Evolutionary conservation across 2,113 vertebrate species (phyloP).

Genomic region (Electrona antarctica): DNA sequence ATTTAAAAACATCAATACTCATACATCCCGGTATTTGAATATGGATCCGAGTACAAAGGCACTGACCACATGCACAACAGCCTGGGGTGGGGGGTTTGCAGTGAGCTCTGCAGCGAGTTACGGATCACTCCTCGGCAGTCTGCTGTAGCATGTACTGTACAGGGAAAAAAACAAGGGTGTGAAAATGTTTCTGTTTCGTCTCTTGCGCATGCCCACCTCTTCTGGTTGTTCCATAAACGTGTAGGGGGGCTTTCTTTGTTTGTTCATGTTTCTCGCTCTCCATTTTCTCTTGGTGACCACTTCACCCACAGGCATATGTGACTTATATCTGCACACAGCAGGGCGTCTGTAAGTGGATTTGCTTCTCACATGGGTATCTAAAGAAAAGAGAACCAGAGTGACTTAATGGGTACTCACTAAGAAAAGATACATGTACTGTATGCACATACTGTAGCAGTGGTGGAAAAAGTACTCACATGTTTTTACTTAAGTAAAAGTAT

Average conservation of each 20-base stretch:
- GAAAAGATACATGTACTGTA: no score
- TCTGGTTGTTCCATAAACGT: no score
- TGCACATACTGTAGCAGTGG: not conserved
- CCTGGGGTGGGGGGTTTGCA: not conserved
- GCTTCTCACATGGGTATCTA: slow-evolving; percentile 60
- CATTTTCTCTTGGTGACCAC: slow-evolving; percentile 54
- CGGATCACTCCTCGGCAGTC: no score
- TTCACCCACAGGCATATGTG: slow-evolving; percentile 30
- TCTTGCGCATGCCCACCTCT: not conserved
- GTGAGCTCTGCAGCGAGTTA: no score
- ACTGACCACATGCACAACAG: slow-evolving; percentile 56
- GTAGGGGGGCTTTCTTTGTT: not conserved
- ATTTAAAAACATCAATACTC: slow-evolving; percentile 69
- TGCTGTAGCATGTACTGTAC: no score
- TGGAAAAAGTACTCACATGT: no score
- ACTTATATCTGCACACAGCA: slow-evolving; percentile 37
- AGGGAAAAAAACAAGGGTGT: no score
- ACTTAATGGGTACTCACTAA: slow-evolving; percentile 61
- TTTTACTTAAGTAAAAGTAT: no score
- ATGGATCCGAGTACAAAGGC: slow-evolving; percentile 64
- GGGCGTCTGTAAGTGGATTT: slow-evolving; percentile 66
- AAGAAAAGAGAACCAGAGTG: slow-evolving; percentile 49
- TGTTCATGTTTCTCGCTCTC: slow-evolving; percentile 20
- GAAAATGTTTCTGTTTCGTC: no score
- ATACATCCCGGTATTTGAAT: slow-evolving; percentile 74